A percentile compares a stretch with the other conserved stretches of the same genome.
These are phyloP conservation scores for Lethenteron camtschaticum DNA, from an alignment of 2,113 vertebrate species.

Conservation along the genomic window DNA sequence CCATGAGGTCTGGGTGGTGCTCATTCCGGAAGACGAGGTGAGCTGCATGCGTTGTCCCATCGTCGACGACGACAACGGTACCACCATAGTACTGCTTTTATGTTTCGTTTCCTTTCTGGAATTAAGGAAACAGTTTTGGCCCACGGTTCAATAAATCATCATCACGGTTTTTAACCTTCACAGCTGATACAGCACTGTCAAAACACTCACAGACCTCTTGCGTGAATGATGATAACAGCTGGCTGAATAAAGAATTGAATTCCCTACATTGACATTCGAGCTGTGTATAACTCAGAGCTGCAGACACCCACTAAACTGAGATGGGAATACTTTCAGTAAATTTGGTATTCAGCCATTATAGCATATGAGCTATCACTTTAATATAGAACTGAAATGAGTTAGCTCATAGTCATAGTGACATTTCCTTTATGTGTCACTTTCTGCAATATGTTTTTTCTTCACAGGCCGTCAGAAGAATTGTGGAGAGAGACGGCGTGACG, in stretches of 20 bases:
- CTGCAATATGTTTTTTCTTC: background rate
- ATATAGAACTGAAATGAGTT: background rate
- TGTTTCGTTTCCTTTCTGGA: background rate
- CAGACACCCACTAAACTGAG: too few species aligned
- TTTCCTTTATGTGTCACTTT: background rate
- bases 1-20: background rate
- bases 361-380: background rate
- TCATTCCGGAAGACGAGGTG: slow-evolving; percentile 6
- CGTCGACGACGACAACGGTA: background rate
- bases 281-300: too few species aligned
- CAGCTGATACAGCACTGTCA: background rate
- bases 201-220: background rate
- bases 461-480: background rate
- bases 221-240: too few species aligned
- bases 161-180: background rate
- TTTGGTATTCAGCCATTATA: background rate
- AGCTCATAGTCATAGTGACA: background rate
- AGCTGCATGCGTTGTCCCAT: background rate
- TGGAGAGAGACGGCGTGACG: background rate
- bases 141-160: background rate
- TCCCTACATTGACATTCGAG: too few species aligned
- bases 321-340: background rate
- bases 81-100: background rate
- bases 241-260: too few species aligned
- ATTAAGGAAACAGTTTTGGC: background rate